Base-by-base conservation (phyloP, 2,113 vertebrate genomes). In the Colossoma macropomum region DNA sequence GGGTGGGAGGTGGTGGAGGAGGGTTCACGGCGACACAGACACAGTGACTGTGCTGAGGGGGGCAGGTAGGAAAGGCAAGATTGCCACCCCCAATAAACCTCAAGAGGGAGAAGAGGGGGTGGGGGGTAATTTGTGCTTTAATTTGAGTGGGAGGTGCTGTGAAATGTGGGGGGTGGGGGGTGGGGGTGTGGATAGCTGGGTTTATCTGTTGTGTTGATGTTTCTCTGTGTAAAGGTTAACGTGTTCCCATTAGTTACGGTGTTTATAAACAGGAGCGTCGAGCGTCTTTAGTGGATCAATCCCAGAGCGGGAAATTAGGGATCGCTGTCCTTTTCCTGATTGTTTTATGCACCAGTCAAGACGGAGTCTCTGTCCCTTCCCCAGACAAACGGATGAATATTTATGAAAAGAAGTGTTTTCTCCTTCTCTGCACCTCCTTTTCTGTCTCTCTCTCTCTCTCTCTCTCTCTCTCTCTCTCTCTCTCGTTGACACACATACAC, bases 321-420 rank as follows among this genome's bases (percentile, higher is more conserved):
- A 13, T 38, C n/a, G 32, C 8, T 38, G 32, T 34, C 17, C 23
- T 16, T 71, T 48, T 65, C 32, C 74, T 86, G 65, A 63, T 73
- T 75, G 72, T 27, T 66, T 48, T 12, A 50, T 82, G 70, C 48
- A 66, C 59, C 45, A 28, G 25, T 68, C 48, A 28, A 54, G 63
- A 48, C 71, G 21, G 27, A 76, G 60, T 30, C 65, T 34, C 25
- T 32, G 56, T 59, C 34, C 50, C 30, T 38, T 34, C 63, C 19
- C 25, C 75, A 77, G 65, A 78, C 81, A 84, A 78, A 48, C 54
- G 45, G 25, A 85, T 82, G 69, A 82, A 82, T 82, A 85, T 85
- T 74, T 73, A 85, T 82, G 76, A 82, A 73, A 54, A 21, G 28
- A 68, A 68, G 63, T 11, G 25, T 1, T 0, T 52, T 2, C 45